Evolutionary conservation across 2,888 invertebrate species (phyloP).

Genomic region (Drosophila macrospina): DNA sequence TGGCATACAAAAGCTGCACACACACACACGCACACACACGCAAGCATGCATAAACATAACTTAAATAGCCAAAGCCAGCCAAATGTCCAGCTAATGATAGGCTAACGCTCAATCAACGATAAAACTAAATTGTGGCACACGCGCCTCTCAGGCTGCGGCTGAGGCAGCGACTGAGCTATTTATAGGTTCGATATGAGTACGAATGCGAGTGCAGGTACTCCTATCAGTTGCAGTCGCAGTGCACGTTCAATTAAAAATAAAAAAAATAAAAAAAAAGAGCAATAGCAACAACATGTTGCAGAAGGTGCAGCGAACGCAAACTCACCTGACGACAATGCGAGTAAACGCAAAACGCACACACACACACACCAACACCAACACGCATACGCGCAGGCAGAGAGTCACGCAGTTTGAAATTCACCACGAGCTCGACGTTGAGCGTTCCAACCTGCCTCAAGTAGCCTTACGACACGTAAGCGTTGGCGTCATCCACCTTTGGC

Average conservation of each 20-base stretch:
- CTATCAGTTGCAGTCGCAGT: constrained; percentile 60
- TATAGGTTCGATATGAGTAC: constrained; percentile 49
- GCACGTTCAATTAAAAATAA: constrained; percentile 59
- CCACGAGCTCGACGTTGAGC: constrained; percentile 35
- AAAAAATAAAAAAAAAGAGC: constrained; percentile 15
- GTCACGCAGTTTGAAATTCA: constrained; percentile 37
- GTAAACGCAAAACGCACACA: constrained; percentile 18
- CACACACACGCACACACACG: constrained; percentile 29
- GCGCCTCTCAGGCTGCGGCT: constrained; percentile 53
- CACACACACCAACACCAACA: not conserved
- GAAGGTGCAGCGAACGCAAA: constrained; percentile 65
- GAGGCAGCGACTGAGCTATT: constrained; percentile 52
- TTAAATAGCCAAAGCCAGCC: constrained; percentile 47
- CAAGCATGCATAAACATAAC: constrained; percentile 14
- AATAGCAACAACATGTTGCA: constrained; percentile 52
- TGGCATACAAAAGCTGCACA: constrained; percentile 14
- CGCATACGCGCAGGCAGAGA: constrained; percentile 10
- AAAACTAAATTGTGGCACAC: constrained; percentile 79
- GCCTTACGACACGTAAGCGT: constrained; percentile 54
- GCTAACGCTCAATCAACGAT: constrained; percentile 79
- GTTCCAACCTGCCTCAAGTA: constrained; percentile 69
- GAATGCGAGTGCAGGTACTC: constrained; percentile 41
- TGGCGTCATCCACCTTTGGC: constrained; percentile 26
- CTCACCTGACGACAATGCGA: constrained; percentile 58
- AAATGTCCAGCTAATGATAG: constrained; percentile 76